Percentiles rank a stretch among this genome's conserved stretches.
These are phyloP conservation scores for Lacanobia oleracea DNA, from an alignment of 2,888 invertebrate species.

Conservation along the genomic window DNA sequence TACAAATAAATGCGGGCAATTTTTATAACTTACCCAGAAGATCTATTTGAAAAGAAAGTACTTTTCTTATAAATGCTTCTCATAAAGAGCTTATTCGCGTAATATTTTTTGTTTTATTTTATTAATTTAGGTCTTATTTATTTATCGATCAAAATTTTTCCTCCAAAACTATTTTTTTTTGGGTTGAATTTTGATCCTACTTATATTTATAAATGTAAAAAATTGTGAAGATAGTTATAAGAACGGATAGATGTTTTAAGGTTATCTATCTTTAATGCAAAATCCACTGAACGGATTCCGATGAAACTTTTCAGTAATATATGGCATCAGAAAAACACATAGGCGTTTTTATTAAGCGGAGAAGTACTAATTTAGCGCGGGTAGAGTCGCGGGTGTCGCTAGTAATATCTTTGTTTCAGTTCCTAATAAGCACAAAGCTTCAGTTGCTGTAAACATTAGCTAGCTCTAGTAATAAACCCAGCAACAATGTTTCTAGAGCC, in stretches of 20 bases:
- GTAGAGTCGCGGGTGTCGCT: background rate
- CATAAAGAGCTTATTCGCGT: background rate
- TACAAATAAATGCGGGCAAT: constrained; percentile 28
- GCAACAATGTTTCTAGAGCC: background rate
- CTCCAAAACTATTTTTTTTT: background rate
- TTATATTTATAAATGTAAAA: too few relatives aligned
- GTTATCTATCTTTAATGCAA: too few relatives aligned
- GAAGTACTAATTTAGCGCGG: background rate
- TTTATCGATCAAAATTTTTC: background rate
- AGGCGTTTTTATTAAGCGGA: too few relatives aligned
- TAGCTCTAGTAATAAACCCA: constrained; percentile 25
- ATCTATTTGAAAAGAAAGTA: constrained; percentile 5
- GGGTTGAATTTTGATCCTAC: background rate
- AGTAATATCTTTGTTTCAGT: background rate
- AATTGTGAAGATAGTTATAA: too few relatives aligned
- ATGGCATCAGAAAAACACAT: too few relatives aligned
- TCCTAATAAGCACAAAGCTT: background rate
- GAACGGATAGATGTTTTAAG: too few relatives aligned
- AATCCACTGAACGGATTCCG: too few relatives aligned
- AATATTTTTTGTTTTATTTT: constrained; percentile 5
- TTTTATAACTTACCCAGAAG: constrained; percentile 17
- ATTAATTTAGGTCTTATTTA: background rate
- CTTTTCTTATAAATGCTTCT: background rate
- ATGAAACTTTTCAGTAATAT: too few relatives aligned
- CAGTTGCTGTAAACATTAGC: background rate